Evolutionary conservation across 2,888 invertebrate species (phyloP), one percentile per base, ranked within the genome.

Genomic region (Heteromyza rotundicornis): DNA sequence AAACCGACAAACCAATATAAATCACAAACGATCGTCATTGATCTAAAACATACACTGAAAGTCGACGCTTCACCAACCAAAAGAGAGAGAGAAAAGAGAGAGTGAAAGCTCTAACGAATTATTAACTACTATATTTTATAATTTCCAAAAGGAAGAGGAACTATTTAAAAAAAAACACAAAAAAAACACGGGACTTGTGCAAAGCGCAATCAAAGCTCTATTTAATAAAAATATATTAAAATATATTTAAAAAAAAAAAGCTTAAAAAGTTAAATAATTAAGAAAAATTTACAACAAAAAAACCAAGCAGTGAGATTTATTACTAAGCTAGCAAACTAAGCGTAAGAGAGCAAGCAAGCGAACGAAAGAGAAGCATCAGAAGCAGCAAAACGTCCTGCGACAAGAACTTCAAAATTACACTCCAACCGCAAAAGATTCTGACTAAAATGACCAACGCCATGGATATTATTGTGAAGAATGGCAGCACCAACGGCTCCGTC

Each of bases 391-490:
- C n/a, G n/a, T n/a, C n/a, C n/a, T 49, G 36, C n/a, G 22, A 5
- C 5, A 52, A 63, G 24, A 57, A 58, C 66, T 65, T 68, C 70
- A 71, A 70, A 68, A 70, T 70, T 70, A 68, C 69, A 60, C 69
- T 69, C 56, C 71, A 67, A 69, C 65, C 64, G 59, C 64, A 64
- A 65, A 65, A 56, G 54, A 54, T 49, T 62, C 56, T 62, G 63
- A 64, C 56, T 63, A 60, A 74, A 68, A 82, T 83, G 83, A 83
- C 83, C 67, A 82, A 82, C 76, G 82, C 81, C 67, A 82, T 83
- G 82, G 88, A 90, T 78, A 92, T 92, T 82, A n/a, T n/a, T n/a
- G 81, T 93, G 84, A 94, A 94, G 83, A 94, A 94, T 84, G 94
- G 94, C 83, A 81, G 82, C 69, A 71, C 81, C 70, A 82, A 81